Evolutionary conservation across 2,888 invertebrate genomes (phyloP), one percentile per base, ranked within the genome.

Genomic region (Chamaedrilus cognettii): DNA sequence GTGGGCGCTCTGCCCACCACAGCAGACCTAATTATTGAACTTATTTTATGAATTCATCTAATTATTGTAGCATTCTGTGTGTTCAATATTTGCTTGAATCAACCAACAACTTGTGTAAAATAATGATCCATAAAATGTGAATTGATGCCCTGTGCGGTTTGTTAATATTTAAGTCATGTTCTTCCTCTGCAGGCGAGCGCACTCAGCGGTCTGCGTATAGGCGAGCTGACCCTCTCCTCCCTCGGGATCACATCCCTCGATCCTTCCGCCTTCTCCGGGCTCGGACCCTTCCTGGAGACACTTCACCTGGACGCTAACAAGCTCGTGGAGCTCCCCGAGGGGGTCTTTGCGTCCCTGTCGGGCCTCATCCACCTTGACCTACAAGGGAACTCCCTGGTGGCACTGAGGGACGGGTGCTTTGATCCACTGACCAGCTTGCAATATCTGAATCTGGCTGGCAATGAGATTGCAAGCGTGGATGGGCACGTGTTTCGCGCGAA

Each of bases 301-400:
- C 59, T 65, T 3, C 56, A 59, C 49, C 65, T 65, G n/a, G 42
- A 59, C 51, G 42, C 49, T 23, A 65, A 65, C 50, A 19, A 26
- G 33, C n/a, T 65, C 23, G 15, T 23, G 23, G 33, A 50, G 11
- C 51, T 65, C 3, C 65, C 58, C 26, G 49, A 31, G 3, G 65
- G 59, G 26, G 11, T 65, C 26, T 65, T 65, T 26, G 23, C 49
- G 3, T 35, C 50, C 7, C 65, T 59, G 50, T 55, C 51, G 30
- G 28, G 26, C n/a, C 32, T 62, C 19, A 52, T 31, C 19, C 31
- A 1, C 15, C 51, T 62, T 23, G 50, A 62, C 30, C 62, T 62
- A 5, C 62, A 62, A 23, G 28, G 28, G 19, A 62, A 62, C 31
- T 7, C 3, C 11, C 49, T 62, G 19, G 15, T 30, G 31, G 15